Evolutionary conservation across 2,113 vertebrate species (phyloP).

Genomic region (Nansenia antarctica): DNA sequence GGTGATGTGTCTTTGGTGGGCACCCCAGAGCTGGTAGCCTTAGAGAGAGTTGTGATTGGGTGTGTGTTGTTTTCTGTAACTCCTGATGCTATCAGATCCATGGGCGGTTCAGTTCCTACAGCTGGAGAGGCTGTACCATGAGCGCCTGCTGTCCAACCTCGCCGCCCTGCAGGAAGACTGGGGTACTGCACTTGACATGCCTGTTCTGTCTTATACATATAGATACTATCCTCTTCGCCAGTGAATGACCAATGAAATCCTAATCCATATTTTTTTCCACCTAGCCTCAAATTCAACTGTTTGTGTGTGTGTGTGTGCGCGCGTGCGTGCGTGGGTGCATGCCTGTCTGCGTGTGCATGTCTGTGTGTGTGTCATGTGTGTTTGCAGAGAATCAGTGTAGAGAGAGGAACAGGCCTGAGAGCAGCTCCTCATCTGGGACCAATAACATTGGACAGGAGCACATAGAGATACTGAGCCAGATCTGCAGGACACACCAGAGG

Average conservation of each 20-base stretch:
- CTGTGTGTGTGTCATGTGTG: slow-evolving; percentile 22
- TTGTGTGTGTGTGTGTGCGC: neutral
- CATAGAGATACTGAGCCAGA: slow-evolving; percentile 81
- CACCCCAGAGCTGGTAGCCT: neutral
- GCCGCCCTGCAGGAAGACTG: slow-evolving; percentile 87
- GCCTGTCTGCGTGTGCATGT: neutral
- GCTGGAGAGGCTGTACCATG: slow-evolving; percentile 90
- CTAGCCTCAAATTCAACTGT: neutral
- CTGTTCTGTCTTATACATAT: too few species aligned
- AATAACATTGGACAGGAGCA: slow-evolving; percentile 74
- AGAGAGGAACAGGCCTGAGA: slow-evolving; percentile 53
- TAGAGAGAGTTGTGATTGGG: neutral
- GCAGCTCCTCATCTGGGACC: slow-evolving; percentile 53
- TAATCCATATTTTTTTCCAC: too few species aligned
- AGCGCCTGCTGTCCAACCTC: slow-evolving; percentile 91
- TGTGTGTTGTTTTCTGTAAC: slow-evolving; percentile 73
- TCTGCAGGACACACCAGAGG: slow-evolving; percentile 91
- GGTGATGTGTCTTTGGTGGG: too few species aligned
- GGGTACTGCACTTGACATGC: slow-evolving; percentile 77
- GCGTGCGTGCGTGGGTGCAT: neutral
- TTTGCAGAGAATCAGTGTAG: slow-evolving; percentile 85
- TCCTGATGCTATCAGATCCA: slow-evolving; percentile 79
- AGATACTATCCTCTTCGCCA: too few species aligned
- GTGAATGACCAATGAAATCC: too few species aligned
- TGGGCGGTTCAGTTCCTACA: slow-evolving; percentile 92